These are phyloP conservation scores for Balaeniceps rex DNA, from an alignment of 2,113 vertebrate species.

Conservation along the genomic window DNA sequence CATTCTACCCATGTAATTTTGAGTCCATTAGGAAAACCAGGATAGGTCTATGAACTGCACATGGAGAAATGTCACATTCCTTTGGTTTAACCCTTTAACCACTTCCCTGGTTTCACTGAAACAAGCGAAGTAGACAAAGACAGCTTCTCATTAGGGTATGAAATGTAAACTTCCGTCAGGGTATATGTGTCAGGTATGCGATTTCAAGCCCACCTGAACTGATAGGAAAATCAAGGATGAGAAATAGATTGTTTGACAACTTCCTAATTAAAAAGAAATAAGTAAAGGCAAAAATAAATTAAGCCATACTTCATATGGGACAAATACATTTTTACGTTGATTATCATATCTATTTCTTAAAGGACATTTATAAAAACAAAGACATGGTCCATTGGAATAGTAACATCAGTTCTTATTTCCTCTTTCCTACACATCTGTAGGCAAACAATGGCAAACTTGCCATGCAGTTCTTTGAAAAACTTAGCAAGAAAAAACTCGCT, in stretches of 20 bases:
- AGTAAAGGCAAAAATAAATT: neutral
- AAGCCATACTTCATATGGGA: neutral
- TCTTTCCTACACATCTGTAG: neutral
- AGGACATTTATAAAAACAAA: neutral
- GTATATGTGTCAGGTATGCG: neutral
- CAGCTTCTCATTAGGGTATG: neutral
- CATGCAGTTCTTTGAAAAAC: neutral
- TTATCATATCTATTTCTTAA: neutral
- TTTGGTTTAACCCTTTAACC: conserved; percentile 63
- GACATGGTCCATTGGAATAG: neutral
- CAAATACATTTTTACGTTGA: neutral
- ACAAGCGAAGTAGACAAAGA: conserved; percentile 38
- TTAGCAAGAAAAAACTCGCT: neutral
- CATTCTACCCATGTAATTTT: conserved; percentile 46
- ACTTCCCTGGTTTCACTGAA: neutral
- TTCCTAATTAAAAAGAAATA: neutral
- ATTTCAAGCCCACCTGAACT: neutral
- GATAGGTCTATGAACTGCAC: conserved; percentile 67
- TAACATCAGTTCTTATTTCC: neutral
- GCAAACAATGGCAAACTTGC: neutral
- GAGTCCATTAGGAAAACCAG: conserved; percentile 51
- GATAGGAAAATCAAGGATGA: neutral
- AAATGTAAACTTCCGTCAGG: neutral
- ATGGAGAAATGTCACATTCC: conserved; percentile 73
- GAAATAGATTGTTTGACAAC: neutral